Evolutionary conservation across 2,797 vertebrate species (phyloP), one percentile per base, ranked within the genome.

Genomic region (Trachops cirrhosus): DNA sequence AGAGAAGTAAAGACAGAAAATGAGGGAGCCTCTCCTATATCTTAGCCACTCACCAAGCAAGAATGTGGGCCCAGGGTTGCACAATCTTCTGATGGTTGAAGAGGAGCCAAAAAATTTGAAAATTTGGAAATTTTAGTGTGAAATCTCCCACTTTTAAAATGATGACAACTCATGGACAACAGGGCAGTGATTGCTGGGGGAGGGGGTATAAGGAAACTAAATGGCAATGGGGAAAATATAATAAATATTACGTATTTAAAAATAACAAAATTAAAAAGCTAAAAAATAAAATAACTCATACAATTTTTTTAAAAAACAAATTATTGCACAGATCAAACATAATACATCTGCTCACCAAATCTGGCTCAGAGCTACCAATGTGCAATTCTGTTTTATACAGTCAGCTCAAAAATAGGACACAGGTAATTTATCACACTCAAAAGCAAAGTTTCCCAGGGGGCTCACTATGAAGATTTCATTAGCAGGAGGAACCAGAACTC

Each of bases 351-450:
- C 79, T 89, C 79, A 77, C 37, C 41, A 83, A 97, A 96, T 75
- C 6, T 85, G 80, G 68, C 86, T 73, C 79, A 34, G 75, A 34
- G 18, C 19, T 94, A 89, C 70, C 50, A 48, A 14, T 29, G 50
- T 68, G 34, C n/a, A 52, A 77, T 94, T 93, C 84, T 85, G 77
- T 93, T 95, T 94, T 85, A 94, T 57, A 89, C 0, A 71, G 64
- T 89, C 74, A 87, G 79, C 79, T 94, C 93, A 95, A 96, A 96
- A 95, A 94, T 39, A 90, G 87, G 64, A 82, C 87, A 93, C 46
- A 90, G 59, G 77, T 90, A 82, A 93, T 90, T 93, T 50, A 95
- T 89, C 90, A 97, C 75, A 77, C 68, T 96, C 89, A 75, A 92
- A 88, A 89, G 77, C 77, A 87, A 57, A 57, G 75, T 70, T 86